Evolutionary conservation across 2,113 vertebrate genomes (phyloP).

Genomic region (Podiceps cristatus): DNA sequence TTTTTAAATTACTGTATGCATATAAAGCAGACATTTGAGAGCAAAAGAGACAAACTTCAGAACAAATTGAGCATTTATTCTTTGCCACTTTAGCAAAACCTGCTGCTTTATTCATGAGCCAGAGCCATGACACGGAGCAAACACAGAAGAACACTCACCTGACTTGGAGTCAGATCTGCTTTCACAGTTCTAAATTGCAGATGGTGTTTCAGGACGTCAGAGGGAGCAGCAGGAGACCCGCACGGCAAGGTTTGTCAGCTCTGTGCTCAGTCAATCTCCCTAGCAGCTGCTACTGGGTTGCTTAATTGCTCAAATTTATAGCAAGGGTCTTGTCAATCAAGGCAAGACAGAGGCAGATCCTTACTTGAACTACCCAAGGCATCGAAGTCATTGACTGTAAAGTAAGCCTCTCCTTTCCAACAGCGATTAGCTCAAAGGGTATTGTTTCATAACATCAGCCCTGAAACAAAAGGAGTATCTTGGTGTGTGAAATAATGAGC

Average conservation of each 20-base stretch:
- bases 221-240: background rate
- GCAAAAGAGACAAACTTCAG: background rate
- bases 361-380: conserved; percentile 74
- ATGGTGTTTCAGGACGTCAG: background rate
- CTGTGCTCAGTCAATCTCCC: conserved; percentile 28
- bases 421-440: conserved; percentile 48
- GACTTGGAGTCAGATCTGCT: background rate
- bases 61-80: background rate
- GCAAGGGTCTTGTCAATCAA: conserved; percentile 75
- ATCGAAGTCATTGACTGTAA: conserved; percentile 70
- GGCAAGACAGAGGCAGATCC: conserved; percentile 71
- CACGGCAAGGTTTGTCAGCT: background rate
- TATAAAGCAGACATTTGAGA: background rate
- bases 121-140: background rate
- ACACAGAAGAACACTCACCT: conserved; percentile 67
- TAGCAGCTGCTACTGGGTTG: conserved; percentile 31
- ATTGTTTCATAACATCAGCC: conserved; percentile 69
- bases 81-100: background rate
- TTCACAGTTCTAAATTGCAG: conserved; percentile 25
- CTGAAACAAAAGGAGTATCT: conserved; percentile 59
- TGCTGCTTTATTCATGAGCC: background rate
- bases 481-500: conserved; percentile 60
- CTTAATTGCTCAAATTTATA: conserved; percentile 77
- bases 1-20: background rate
- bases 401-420: conserved; percentile 64